phyloP scores from a whole-genome alignment of 2,113 vertebrate genomes.

The Cettia cetti region DNA sequence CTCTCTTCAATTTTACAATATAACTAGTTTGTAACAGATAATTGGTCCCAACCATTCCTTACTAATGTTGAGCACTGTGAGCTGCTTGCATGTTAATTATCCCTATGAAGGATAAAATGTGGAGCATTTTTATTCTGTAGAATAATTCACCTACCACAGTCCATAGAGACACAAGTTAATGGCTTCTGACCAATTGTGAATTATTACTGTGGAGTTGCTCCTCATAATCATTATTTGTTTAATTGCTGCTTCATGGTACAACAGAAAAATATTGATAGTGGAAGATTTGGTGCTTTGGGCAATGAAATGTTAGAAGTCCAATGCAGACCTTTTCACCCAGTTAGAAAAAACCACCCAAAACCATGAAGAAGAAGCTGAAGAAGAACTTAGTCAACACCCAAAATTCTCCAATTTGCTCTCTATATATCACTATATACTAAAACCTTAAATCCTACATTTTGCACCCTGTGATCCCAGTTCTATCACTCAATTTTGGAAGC shows the following conservation, averaged over 20 bases:
- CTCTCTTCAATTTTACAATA: background rate
- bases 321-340: no score
- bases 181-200: background rate
- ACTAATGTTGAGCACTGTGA: background rate
- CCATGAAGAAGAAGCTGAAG: no score
- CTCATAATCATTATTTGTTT: background rate
- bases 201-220: background rate
- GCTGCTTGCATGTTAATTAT: background rate
- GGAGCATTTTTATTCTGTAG: background rate
- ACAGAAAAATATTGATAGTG: background rate
- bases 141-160: background rate
- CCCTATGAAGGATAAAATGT: background rate
- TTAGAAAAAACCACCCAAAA: no score
- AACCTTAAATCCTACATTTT: no score
- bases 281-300: background rate
- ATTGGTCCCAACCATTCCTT: background rate
- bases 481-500: no score
- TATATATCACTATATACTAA: no score
- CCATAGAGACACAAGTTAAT: background rate
- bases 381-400: no score
- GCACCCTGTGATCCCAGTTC: no score
- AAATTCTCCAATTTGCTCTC: no score
- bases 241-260: background rate
- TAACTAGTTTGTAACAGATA: background rate
- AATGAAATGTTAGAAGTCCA: background rate